These are phyloP conservation scores for Atta colombica DNA, from an alignment of 1,140 invertebrate species.

Conservation along the genomic window DNA sequence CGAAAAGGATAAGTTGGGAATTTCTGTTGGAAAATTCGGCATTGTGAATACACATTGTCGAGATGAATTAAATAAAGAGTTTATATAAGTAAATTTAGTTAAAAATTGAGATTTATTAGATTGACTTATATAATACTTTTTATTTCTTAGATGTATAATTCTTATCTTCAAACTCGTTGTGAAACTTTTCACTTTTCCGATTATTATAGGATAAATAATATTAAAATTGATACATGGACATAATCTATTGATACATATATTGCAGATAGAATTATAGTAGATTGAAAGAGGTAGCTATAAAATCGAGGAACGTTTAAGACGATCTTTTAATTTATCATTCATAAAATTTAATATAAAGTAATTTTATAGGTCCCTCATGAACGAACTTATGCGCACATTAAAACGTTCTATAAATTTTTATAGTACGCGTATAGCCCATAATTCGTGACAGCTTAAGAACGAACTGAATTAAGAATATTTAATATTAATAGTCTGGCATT, in stretches of 20 bases:
- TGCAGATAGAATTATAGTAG: neutral
- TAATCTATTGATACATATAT: neutral
- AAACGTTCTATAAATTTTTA: constrained; percentile 48
- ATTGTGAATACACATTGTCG: neutral
- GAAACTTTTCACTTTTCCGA: neutral
- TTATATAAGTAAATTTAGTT: neutral
- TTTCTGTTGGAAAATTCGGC: neutral
- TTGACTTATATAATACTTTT: neutral
- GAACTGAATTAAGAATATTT: neutral
- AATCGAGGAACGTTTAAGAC: neutral
- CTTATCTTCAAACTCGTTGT: neutral
- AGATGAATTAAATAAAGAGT: neutral
- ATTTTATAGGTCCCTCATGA: constrained; percentile 4
- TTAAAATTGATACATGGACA: constrained; percentile 10
- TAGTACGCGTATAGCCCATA: neutral
- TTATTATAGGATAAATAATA: neutral
- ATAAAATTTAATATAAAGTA: neutral
- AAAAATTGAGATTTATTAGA: neutral
- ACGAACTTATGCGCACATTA: neutral
- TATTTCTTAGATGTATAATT: neutral
- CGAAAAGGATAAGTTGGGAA: neutral
- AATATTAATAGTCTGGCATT: constrained; percentile 36
- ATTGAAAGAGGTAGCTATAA: neutral
- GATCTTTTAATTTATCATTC: constrained; percentile 8
- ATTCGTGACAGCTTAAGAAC: neutral